A percentile compares a stretch with the other conserved stretches of the same genome.
These are phyloP conservation scores for Motacilla tschutschensis DNA, from an alignment of 2,113 vertebrate genomes.

Conservation along the genomic window DNA sequence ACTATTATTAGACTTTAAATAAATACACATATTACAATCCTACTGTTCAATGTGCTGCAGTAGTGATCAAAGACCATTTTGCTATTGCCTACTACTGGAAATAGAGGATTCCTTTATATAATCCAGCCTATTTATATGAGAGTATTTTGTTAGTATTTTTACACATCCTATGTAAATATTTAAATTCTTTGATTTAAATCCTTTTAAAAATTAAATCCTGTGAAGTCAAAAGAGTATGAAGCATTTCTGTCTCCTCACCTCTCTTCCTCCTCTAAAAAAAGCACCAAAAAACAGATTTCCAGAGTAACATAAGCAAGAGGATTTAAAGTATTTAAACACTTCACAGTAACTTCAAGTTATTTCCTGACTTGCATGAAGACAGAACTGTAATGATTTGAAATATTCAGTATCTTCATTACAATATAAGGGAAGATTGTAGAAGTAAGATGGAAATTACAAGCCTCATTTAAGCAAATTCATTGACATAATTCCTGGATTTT, in stretches of 20 bases:
- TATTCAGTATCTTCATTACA: neutral
- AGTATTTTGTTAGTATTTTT: neutral
- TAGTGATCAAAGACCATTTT: neutral
- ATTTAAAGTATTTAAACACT: neutral
- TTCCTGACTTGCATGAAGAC: neutral
- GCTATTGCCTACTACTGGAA: neutral
- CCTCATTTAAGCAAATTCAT: neutral
- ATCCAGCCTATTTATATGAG: neutral
- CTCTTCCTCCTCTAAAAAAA: neutral
- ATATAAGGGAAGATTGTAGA: neutral
- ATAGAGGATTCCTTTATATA: neutral
- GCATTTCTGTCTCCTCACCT: neutral
- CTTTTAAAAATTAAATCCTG: neutral
- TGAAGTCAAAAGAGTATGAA: neutral
- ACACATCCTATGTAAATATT: conserved; percentile 9
- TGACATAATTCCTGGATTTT: neutral
- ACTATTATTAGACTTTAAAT: neutral
- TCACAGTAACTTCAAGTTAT: neutral
- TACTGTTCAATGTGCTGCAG: neutral
- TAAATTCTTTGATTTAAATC: conserved; percentile 16
- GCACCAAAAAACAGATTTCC: neutral
- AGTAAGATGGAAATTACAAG: neutral
- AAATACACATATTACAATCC: neutral
- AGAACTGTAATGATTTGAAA: neutral
- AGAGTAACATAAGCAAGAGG: neutral